phyloP scores from a whole-genome alignment of 2,113 vertebrate species.

The Hippocampus zosterae region DNA sequence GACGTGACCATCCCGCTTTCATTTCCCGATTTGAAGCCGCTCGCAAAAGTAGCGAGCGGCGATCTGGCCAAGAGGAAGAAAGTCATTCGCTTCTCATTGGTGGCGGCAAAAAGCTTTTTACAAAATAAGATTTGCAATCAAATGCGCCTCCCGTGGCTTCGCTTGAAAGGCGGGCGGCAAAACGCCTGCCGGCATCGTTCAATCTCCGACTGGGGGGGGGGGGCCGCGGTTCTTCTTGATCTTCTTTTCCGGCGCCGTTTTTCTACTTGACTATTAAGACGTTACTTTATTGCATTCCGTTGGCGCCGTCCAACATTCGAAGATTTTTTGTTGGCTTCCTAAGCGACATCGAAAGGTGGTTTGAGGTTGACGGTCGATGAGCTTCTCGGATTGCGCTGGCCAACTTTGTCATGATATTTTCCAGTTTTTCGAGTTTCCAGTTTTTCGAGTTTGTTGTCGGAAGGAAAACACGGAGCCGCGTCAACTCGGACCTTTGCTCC shows the following conservation, averaged over 20 bases:
- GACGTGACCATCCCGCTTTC: conserved; percentile 7
- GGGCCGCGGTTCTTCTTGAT: neutral
- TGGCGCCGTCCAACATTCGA: neutral
- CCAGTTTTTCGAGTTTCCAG: too few relatives aligned
- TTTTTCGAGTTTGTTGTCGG: too few relatives aligned
- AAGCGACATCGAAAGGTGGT: too few relatives aligned
- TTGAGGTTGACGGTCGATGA: too few relatives aligned
- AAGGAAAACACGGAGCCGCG: too few relatives aligned
- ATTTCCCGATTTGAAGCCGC: conserved; percentile 26
- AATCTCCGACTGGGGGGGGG: conserved; percentile 5
- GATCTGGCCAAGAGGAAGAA: conserved; percentile 30
- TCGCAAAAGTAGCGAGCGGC: neutral
- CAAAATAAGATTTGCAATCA: conserved; percentile 3
- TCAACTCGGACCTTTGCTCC: too few relatives aligned
- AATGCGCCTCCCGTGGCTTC: neutral
- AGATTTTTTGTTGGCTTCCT: neutral
- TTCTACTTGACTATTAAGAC: neutral
- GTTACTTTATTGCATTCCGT: neutral
- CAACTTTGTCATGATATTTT: too few relatives aligned
- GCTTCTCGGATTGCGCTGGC: too few relatives aligned
- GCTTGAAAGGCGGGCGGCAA: neutral
- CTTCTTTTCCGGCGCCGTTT: neutral
- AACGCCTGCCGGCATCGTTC: neutral
- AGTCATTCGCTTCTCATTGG: conserved; percentile 20
- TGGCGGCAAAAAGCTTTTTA: conserved; percentile 3